Percentiles rank a stretch among this genome's conserved stretches.
These are phyloP conservation scores for Drosophila sp. DNA, from an alignment of 1,140 invertebrate species.

Conservation along the genomic window DNA sequence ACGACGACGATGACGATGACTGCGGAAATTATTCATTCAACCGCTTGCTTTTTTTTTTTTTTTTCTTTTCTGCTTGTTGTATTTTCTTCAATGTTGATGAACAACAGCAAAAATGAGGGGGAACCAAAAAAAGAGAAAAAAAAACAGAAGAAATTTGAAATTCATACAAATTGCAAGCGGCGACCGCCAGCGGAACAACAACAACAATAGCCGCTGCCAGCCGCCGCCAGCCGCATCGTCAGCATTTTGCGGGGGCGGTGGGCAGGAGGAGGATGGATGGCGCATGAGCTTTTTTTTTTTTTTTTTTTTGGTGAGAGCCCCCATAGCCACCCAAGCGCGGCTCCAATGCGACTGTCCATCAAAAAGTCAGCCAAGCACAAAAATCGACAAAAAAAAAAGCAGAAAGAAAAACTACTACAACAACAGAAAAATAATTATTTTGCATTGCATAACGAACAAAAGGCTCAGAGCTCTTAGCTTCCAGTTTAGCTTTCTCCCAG, in stretches of 20 bases:
- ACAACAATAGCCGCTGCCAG: conserved; percentile 34
- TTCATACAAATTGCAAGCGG: conserved; percentile 78
- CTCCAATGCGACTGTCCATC: conserved; percentile 65
- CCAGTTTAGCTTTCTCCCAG: conserved; percentile 14
- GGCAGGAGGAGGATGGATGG: not conserved
- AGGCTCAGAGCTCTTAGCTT: conserved; percentile 20
- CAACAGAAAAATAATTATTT: conserved; percentile 52
- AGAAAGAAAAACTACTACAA: conserved; percentile 27
- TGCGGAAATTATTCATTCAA: conserved; percentile 80
- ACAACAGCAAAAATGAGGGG: conserved; percentile 18
- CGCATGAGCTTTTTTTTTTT: no score
- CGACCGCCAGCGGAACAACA: conserved; percentile 32
- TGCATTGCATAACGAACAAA: conserved; percentile 49
- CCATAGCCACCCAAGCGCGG: conserved; percentile 72
- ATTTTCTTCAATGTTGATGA: conserved; percentile 47
- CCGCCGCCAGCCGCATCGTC: conserved; percentile 6
- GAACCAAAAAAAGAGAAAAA: conserved; percentile 9
- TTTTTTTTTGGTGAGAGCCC: conserved; percentile 23
- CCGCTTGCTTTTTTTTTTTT: conserved; percentile 19
- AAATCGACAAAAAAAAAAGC: conserved; percentile 15
- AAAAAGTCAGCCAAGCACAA: conserved; percentile 70
- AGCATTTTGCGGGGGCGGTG: conserved; percentile 32
- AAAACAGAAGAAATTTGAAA: conserved; percentile 66
- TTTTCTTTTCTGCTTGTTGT: conserved; percentile 13
- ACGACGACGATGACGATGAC: conserved; percentile 53